Conservation (phyloP, 2,797 vertebrate genomes). For the Hafferia zeledoni region DNA sequence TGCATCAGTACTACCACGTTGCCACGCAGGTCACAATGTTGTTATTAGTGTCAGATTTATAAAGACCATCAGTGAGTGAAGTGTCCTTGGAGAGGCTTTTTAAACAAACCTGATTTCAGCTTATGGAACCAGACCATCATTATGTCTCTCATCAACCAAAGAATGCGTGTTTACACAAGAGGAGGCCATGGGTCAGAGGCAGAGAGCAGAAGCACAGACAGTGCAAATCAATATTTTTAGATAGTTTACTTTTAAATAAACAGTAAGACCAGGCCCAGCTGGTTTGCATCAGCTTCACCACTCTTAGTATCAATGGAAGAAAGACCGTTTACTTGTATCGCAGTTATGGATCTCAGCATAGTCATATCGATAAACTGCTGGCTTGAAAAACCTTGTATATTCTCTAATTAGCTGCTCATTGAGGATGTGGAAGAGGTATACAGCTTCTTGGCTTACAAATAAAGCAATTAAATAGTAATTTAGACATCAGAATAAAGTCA, state of each 20-base stretch:
- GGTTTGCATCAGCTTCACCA: slow-evolving; percentile 44
- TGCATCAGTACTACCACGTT: not conserved
- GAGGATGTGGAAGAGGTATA: not conserved
- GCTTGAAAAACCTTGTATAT: not conserved
- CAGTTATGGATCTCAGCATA: not conserved
- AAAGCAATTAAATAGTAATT: not conserved
- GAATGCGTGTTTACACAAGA: slow-evolving; percentile 67
- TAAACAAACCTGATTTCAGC: slow-evolving; percentile 64
- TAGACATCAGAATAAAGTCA: not conserved
- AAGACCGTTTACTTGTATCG: not conserved
- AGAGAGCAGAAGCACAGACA: slow-evolving; percentile 60
- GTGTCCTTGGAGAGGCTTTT: slow-evolving; percentile 48
- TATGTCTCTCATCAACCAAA: slow-evolving; percentile 47
- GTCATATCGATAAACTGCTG: not conserved
- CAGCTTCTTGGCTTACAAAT: slow-evolving; percentile 8
- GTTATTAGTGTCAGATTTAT: slow-evolving; percentile 37
- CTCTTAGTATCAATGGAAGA: slow-evolving; percentile 1
- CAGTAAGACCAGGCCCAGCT: slow-evolving; percentile 21
- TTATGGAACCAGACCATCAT: slow-evolving; percentile 49
- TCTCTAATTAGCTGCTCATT: not conserved
- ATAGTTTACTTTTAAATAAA: slow-evolving; percentile 69
- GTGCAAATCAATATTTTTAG: slow-evolving; percentile 73
- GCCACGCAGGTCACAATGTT: not conserved
- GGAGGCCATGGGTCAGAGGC: slow-evolving; percentile 57
- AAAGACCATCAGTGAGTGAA: slow-evolving; percentile 32